These are phyloP conservation scores for Dicentrarchus labrax DNA, from an alignment of 2,113 vertebrate species.

Conservation along the genomic window DNA sequence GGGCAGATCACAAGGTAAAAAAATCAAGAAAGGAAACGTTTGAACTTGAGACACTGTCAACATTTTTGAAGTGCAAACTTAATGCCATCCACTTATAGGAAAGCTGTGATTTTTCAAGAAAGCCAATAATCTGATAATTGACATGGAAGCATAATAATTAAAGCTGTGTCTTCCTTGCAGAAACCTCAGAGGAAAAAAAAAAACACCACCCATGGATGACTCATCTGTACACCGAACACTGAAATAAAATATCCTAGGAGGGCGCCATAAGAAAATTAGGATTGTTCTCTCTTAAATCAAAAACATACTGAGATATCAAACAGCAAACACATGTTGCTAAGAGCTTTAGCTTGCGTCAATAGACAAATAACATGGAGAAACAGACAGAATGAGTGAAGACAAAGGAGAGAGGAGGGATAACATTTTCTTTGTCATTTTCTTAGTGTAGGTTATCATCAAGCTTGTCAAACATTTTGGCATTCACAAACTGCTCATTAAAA, in stretches of 20 bases:
- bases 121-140: slow-evolving; percentile 46
- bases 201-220: slow-evolving; percentile 54
- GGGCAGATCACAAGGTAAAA: slow-evolving; percentile 7
- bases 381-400: neutral
- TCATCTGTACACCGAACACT: slow-evolving; percentile 54
- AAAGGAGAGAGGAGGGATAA: neutral
- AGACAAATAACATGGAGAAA: slow-evolving; percentile 17
- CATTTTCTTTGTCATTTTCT: neutral
- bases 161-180: slow-evolving; percentile 35
- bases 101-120: neutral
- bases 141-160: slow-evolving; percentile 45
- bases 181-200: neutral
- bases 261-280: slow-evolving; percentile 39
- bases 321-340: slow-evolving; percentile 59
- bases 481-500: slow-evolving; percentile 58
- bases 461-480: slow-evolving; percentile 39
- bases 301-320: slow-evolving; percentile 55
- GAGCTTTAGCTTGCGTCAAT: slow-evolving; percentile 14
- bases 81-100: neutral
- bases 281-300: slow-evolving; percentile 57
- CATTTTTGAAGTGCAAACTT: slow-evolving; percentile 19
- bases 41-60: neutral
- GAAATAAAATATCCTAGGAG: slow-evolving; percentile 58
- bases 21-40: slow-evolving; percentile 19
- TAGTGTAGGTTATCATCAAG: slow-evolving; percentile 24